Evolutionary conservation across 2,888 invertebrate genomes (phyloP), one percentile per base, ranked within the genome.

Genomic region (Ptilodon capucinus): DNA sequence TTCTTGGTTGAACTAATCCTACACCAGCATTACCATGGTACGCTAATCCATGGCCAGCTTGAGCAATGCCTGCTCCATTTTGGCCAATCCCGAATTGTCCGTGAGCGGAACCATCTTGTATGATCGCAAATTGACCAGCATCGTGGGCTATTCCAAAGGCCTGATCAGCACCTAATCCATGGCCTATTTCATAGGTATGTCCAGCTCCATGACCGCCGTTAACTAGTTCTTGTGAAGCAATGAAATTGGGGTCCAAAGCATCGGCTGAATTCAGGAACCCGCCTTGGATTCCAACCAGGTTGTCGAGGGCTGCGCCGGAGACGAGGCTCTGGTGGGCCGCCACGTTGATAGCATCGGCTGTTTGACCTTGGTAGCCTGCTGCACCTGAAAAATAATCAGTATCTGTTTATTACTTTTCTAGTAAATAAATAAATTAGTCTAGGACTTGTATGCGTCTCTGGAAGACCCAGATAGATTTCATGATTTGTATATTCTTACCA

Each of bases 301-400:
- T 91, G 59, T 85, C 60, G 6, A 88, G 63, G 1, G 90, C 72
- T 0, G 91, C 91, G 2, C 91, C 91, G 1, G 91, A 91, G 6
- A 80, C 73, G 6, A 91, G 69, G 47, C 91, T 91, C 48, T 90
- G 84, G 58, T 91, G 91, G 38, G 81, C 91, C 0, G 91, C 91
- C 1, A 91, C 77, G 67, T 91, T 91, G 13, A 91, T 76, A 0
- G 87, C 75, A 41, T 91, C 86, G 0, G 90, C 91, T 19, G 91
- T 88, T 57, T 88, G 83, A 1, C 91, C 91, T 52, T 84, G 79
- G 71, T 82, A 91, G 3, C 91, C 90, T 28, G 83, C 78, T 44
- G 89, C 86, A 44, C 91, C 91, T 91, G 75, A 0, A 40, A 77
- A 69, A 17, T 34, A 4, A 13, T 41, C 2, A 28, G n/a, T n/a